These are phyloP conservation scores for Philaethria dido DNA, from an alignment of 2,888 invertebrate species.

Conservation along the genomic window DNA sequence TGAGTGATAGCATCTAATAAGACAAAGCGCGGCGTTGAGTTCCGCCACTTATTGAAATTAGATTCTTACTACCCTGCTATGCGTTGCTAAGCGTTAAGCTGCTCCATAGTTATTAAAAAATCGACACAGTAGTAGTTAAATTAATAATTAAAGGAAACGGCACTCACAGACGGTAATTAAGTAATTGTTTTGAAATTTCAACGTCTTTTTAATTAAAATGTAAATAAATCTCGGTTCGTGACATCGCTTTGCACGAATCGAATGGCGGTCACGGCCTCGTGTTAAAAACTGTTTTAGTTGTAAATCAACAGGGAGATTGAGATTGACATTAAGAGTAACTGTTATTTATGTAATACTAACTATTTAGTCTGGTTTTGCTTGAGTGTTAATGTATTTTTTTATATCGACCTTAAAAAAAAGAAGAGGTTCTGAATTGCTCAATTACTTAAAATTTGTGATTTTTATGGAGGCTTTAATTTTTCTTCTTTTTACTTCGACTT, in stretches of 20 bases:
- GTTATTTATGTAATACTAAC: conserved; percentile 13
- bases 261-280: conserved; percentile 53
- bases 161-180: not conserved
- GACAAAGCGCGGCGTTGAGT: too few relatives aligned
- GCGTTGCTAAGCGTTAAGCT: too few relatives aligned
- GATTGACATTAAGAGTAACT: conserved; percentile 22
- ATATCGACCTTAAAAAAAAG: too few relatives aligned
- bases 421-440: too few relatives aligned
- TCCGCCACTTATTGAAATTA: too few relatives aligned
- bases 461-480: too few relatives aligned
- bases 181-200: conserved; percentile 2
- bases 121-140: not conserved
- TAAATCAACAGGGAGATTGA: conserved; percentile 29
- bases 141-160: not conserved
- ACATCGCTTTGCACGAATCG: conserved; percentile 34
- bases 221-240: conserved; percentile 33
- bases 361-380: not conserved
- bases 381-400: too few relatives aligned
- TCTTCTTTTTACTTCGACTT: too few relatives aligned
- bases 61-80: too few relatives aligned
- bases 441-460: too few relatives aligned
- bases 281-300: conserved; percentile 45
- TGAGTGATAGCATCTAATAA: too few relatives aligned
- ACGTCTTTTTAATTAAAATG: conserved; percentile 27
- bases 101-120: not conserved